Evolutionary conservation across 2,113 vertebrate species (phyloP).

Genomic region (Donacobius atricapilla): DNA sequence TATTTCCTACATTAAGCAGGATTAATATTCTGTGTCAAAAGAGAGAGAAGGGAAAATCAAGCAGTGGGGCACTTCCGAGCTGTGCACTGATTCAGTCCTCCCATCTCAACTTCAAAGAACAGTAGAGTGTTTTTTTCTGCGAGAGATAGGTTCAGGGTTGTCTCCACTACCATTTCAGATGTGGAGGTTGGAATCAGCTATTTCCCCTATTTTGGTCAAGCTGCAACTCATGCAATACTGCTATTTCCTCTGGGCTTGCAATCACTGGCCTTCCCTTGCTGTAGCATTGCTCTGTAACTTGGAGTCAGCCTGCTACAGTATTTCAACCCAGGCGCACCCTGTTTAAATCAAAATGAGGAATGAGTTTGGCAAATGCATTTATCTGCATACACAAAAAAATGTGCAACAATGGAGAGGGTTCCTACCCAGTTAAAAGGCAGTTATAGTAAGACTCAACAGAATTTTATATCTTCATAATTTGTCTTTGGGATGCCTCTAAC

Average conservation of each 20-base stretch:
- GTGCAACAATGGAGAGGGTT: not conserved
- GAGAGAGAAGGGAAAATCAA: not conserved
- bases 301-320: not conserved
- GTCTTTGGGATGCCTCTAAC: not conserved
- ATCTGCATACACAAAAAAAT: not conserved
- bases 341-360: not conserved
- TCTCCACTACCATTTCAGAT: not conserved
- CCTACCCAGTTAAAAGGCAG: not conserved
- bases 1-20: not conserved
- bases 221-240: not conserved
- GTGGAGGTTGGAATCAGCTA: not conserved
- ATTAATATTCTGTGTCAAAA: not conserved
- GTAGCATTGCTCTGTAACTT: not conserved
- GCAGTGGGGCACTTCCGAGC: not conserved
- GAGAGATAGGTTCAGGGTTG: not conserved
- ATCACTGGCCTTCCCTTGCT: not conserved
- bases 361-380: not conserved
- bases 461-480: not conserved
- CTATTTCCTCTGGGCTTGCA: not conserved
- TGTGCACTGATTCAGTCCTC: not conserved
- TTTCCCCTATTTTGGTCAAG: not conserved
- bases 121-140: not conserved
- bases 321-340: not conserved
- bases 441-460: not conserved
- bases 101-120: not conserved